Conservation (phyloP, 1,140 invertebrate species). For the Cotesia vestalis region DNA sequence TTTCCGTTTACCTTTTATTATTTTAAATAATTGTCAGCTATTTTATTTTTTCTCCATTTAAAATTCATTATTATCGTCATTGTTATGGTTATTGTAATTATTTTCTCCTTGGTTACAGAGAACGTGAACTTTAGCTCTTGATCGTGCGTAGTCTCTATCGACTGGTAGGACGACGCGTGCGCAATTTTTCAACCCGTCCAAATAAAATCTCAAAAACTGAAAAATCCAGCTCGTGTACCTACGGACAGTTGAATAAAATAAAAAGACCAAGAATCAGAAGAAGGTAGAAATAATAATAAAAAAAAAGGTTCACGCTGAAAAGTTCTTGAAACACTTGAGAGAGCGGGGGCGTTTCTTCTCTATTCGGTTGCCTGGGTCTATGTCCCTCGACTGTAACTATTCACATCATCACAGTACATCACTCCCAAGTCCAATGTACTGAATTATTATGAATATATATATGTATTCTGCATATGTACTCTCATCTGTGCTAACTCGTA, state of each 20-base stretch:
- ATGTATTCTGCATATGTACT: background rate
- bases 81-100: background rate
- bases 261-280: background rate
- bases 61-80: too few relatives aligned
- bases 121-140: conserved; percentile 4
- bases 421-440: too few relatives aligned
- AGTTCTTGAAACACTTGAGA: conserved; percentile 11
- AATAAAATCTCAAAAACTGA: conserved; percentile 1
- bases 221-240: background rate
- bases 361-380: background rate
- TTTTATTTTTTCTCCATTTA: too few relatives aligned
- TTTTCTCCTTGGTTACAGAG: conserved; percentile 4
- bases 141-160: conserved; percentile 16
- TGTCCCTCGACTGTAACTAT: background rate
- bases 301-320: background rate
- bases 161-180: conserved; percentile 12
- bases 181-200: background rate
- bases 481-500: background rate
- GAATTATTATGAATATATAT: too few relatives aligned
- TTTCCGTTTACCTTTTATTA: background rate
- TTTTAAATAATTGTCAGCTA: too few relatives aligned
- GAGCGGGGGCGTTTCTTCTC: conserved; percentile 2
- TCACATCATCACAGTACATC: background rate
- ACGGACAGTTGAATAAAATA: background rate
- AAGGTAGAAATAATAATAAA: too few relatives aligned